Conservation (phyloP, 1,140 invertebrate species). For the Cepaea nemoralis region DNA sequence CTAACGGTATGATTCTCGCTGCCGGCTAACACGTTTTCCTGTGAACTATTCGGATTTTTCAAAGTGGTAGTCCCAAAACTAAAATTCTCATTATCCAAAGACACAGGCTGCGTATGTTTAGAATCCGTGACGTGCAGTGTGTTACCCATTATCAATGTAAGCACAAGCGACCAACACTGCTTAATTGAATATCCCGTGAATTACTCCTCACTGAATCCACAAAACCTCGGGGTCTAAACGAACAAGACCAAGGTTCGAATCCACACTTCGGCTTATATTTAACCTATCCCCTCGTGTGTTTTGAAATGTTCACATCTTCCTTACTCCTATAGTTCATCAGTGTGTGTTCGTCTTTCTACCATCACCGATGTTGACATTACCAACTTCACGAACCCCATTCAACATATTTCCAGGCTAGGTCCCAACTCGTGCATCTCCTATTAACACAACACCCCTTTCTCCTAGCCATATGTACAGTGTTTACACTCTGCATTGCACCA, state of each 20-base stretch:
- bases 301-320: neutral
- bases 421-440: neutral
- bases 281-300: neutral
- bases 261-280: neutral
- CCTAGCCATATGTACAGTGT: neutral
- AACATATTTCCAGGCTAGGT: neutral
- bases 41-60: neutral
- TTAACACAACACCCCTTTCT: neutral
- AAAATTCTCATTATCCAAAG: neutral
- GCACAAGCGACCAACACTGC: neutral
- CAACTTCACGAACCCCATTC: neutral
- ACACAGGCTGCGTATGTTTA: neutral
- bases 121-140: neutral
- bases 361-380: neutral
- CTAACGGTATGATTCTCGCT: no score
- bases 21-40: neutral
- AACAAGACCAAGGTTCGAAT: constrained; percentile 5
- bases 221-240: neutral
- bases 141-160: neutral
- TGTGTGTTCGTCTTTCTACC: neutral
- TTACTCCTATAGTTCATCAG: no score
- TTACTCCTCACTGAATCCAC: neutral
- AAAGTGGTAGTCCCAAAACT: neutral
- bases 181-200: neutral
- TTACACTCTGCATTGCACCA: neutral